Evolutionary conservation across 2,888 invertebrate genomes (phyloP).

Genomic region (Ophion slaviceki): DNA sequence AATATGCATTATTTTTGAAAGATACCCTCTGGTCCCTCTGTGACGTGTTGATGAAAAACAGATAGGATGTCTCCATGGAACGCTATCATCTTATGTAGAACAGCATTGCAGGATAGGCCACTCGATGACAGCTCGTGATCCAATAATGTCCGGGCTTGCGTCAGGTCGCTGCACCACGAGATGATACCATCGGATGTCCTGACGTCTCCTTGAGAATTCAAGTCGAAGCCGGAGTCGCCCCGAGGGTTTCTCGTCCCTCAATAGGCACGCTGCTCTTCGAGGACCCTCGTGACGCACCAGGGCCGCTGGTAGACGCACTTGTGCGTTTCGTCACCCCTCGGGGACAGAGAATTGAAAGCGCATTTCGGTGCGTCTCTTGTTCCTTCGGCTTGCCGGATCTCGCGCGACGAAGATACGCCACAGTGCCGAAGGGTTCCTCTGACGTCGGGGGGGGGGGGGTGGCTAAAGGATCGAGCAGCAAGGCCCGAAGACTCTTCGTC

Average conservation of each 20-base stretch:
- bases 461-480: slow-evolving; percentile 34
- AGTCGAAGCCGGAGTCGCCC: not conserved
- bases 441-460: slow-evolving; percentile 34
- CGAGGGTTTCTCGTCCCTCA: not conserved
- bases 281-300: slow-evolving; percentile 14
- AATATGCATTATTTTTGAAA: not conserved
- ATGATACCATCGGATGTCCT: not conserved
- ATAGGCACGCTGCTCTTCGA: not conserved
- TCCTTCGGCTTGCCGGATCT: slow-evolving; percentile 34
- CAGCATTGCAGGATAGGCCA: not conserved
- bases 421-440: slow-evolving; percentile 5
- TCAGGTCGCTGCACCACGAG: not conserved
- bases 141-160: not conserved
- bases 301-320: slow-evolving; percentile 35
- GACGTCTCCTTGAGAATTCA: slow-evolving; percentile 1
- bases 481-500: slow-evolving; percentile 42
- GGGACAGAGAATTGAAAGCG: slow-evolving; percentile 22
- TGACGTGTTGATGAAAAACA: not conserved
- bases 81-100: not conserved
- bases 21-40: not conserved
- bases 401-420: slow-evolving; percentile 7
- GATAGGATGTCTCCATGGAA: slow-evolving; percentile 15
- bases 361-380: slow-evolving; percentile 44
- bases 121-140: not conserved
- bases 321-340: slow-evolving; percentile 48